These are phyloP conservation scores for Aproaerema taeniolella DNA, from an alignment of 2,888 invertebrate species.

Conservation along the genomic window DNA sequence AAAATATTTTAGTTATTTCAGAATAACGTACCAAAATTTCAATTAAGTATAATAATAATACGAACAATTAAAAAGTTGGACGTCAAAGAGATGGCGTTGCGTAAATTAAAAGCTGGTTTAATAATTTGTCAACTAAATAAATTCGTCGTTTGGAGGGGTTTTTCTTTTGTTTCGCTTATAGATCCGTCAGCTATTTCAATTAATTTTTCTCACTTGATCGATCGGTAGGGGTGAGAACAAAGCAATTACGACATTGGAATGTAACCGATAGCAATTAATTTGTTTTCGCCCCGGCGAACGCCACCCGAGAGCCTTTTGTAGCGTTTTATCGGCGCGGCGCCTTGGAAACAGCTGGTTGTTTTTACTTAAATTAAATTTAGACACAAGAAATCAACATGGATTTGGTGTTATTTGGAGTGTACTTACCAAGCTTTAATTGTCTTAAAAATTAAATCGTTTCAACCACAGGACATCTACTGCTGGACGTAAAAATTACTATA, in stretches of 20 bases:
- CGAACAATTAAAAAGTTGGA: too few species aligned
- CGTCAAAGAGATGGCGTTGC: too few species aligned
- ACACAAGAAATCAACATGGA: too few species aligned
- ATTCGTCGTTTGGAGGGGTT: too few species aligned
- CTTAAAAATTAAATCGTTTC: background rate
- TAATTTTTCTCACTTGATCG: conserved; percentile 72
- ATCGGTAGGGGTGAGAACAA: conserved; percentile 59
- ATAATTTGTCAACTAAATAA: too few species aligned
- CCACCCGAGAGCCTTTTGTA: conserved; percentile 57
- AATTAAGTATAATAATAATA: too few species aligned
- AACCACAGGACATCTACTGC: too few species aligned
- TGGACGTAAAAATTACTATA: too few species aligned
- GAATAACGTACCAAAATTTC: too few species aligned
- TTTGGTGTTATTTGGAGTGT: too few species aligned
- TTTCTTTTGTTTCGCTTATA: conserved; percentile 32
- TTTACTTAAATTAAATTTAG: conserved; percentile 27
- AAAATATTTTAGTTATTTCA: too few species aligned
- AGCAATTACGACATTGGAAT: conserved; percentile 68
- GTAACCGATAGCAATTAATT: conserved; percentile 74
- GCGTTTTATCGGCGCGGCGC: conserved; percentile 53
- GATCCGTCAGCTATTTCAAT: conserved; percentile 55
- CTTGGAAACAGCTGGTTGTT: conserved; percentile 56
- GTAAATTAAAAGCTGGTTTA: too few species aligned
- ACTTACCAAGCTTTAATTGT: background rate
- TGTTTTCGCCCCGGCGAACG: conserved; percentile 60